These are phyloP conservation scores for Dipodomys ordii DNA, from an alignment of 2,113 vertebrate genomes.

Conservation along the genomic window DNA sequence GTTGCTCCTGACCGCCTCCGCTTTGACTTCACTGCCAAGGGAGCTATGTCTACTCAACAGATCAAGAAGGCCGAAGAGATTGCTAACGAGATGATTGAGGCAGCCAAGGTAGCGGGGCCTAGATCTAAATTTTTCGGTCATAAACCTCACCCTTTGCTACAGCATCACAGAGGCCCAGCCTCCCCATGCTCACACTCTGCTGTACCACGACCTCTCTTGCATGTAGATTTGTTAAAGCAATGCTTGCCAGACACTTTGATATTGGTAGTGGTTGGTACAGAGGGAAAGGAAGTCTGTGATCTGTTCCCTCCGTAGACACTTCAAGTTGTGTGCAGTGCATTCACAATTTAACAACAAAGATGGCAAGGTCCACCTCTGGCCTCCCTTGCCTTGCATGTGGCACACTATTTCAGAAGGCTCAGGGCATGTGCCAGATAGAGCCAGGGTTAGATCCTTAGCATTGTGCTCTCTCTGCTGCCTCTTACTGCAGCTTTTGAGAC, in stretches of 20 bases:
- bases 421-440: background rate
- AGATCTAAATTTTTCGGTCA: background rate
- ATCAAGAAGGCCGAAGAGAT: constrained; percentile 93
- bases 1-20: constrained; percentile 96
- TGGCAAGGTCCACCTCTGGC: background rate
- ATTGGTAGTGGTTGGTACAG: background rate
- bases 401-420: background rate
- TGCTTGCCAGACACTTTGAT: background rate
- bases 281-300: background rate
- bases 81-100: constrained; percentile 91
- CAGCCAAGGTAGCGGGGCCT: constrained; percentile 89
- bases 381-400: background rate
- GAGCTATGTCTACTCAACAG: constrained; percentile 93
- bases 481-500: background rate
- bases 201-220: background rate
- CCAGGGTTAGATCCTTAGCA: background rate
- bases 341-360: background rate
- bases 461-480: background rate
- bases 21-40: constrained; percentile 98
- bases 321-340: background rate
- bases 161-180: background rate
- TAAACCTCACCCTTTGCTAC: background rate
- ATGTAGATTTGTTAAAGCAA: background rate
- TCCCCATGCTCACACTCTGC: rapidly evolving
- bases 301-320: background rate